Conservation (phyloP, 1,140 invertebrate genomes). For the Teleopsis dalmanni region DNA sequence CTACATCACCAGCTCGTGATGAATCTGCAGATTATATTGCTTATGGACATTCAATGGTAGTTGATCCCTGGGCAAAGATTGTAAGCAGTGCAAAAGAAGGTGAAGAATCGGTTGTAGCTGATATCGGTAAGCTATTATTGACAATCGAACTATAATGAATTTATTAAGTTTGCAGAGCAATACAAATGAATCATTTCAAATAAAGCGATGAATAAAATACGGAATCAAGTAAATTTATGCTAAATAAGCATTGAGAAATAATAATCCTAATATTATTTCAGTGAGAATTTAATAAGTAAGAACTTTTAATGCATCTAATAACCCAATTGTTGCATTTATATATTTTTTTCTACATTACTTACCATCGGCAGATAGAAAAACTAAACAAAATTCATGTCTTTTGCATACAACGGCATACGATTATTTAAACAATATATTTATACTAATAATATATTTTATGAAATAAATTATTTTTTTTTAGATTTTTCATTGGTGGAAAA, state of each 20-base stretch:
- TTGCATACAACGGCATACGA: too few relatives aligned
- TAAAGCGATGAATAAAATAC: too few relatives aligned
- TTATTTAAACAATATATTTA: too few relatives aligned
- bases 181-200: neutral
- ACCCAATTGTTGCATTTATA: too few relatives aligned
- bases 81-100: constrained; percentile 59
- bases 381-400: too few relatives aligned
- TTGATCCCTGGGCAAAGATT: constrained; percentile 83
- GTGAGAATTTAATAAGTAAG: too few relatives aligned
- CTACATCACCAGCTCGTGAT: constrained; percentile 71
- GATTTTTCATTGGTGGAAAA: constrained; percentile 67
- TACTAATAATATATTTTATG: neutral
- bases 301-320: too few relatives aligned
- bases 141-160: neutral
- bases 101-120: constrained; percentile 65
- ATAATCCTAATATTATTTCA: too few relatives aligned
- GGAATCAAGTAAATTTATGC: too few relatives aligned
- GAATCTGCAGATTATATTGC: constrained; percentile 67
- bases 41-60: constrained; percentile 80
- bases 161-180: neutral
- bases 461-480: constrained; percentile 41
- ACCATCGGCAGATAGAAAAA: too few relatives aligned
- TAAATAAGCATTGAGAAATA: too few relatives aligned
- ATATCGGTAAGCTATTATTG: constrained; percentile 52
- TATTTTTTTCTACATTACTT: too few relatives aligned